Conservation (phyloP, 1,140 invertebrate species). For the Drosophila pruinosa region DNA sequence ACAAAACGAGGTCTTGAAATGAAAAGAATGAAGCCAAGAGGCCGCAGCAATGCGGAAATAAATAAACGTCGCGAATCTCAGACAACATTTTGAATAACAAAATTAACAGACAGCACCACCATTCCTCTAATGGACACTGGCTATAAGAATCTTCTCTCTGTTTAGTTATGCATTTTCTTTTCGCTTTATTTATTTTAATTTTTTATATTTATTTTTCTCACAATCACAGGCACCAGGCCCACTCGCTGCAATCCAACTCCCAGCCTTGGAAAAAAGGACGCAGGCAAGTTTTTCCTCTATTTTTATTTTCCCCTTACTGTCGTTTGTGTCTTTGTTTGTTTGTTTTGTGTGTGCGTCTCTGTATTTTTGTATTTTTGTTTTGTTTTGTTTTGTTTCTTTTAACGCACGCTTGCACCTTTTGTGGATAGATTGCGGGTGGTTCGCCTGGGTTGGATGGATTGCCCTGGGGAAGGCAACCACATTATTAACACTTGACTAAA, state of each 20-base stretch:
- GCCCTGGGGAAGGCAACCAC: slow-evolving; percentile 60
- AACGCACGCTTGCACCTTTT: slow-evolving; percentile 75
- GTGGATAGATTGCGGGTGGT: slow-evolving; percentile 1
- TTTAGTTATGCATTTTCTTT: slow-evolving; percentile 72
- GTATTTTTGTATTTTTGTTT: slow-evolving; percentile 16
- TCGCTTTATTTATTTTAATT: slow-evolving; percentile 38
- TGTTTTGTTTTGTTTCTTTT: slow-evolving; percentile 38
- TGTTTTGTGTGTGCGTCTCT: not conserved
- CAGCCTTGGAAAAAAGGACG: slow-evolving; percentile 34
- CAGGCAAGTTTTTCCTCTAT: slow-evolving; percentile 60
- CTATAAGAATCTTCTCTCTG: slow-evolving; percentile 27
- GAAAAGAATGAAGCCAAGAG: slow-evolving; percentile 40
- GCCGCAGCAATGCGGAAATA: slow-evolving; percentile 69
- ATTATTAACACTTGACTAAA: slow-evolving; percentile 83
- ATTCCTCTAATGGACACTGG: not conserved
- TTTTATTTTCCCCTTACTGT: slow-evolving; percentile 4
- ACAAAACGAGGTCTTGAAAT: slow-evolving; percentile 14
- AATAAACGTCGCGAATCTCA: slow-evolving; percentile 77
- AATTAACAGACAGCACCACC: slow-evolving; percentile 71
- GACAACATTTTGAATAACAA: slow-evolving; percentile 80
- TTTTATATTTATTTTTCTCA: slow-evolving; percentile 57
- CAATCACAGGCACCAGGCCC: slow-evolving; percentile 48
- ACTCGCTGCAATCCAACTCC: slow-evolving; percentile 40
- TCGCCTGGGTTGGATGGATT: slow-evolving; percentile 17
- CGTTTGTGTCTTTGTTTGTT: not conserved